Evolutionary conservation across 2,888 invertebrate species (phyloP), one percentile per base, ranked within the genome.

Genomic region (Pristionchus maxplancki): DNA sequence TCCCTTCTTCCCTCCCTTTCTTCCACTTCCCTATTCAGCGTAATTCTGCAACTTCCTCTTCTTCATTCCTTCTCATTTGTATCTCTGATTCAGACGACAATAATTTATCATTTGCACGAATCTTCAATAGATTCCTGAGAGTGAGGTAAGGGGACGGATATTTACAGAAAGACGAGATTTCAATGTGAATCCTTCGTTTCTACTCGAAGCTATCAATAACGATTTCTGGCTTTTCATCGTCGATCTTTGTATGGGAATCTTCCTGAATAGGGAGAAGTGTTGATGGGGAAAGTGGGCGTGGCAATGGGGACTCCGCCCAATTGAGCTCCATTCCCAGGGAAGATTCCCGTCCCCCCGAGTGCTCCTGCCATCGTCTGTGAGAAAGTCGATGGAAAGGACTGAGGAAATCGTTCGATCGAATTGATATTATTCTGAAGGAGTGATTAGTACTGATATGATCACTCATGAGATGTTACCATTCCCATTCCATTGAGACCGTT

Each of bases 301-400:
- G 71, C 86, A 34, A 87, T 87, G 15, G 86, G 86, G 50, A 87
- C 71, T 71, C 86, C 86, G 4, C 86, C 71, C 67, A 87, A 24
- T 71, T 87, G 86, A 8, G 86, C 64, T 15, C 85, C 85, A 34
- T 53, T 64, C 24, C 85, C 85, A 28, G 85, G 85, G 44, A 64
- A 85, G 6, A 85, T 85, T n/a, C 85, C 85, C 11, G 85, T 85
- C 9, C 87, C 87, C 24, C 87, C 87, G 8, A 85, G 85, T 8
- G 85, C 85, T 6, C 85, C 85, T 34, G 85, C 62, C 64, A 85
- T 64, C 44, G 85, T 85, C 85, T 85, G 85, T n/a, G 85, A 40
- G 40, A 87, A 87, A 0, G 87, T 50, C 20, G 87, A 71, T 24
- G 87, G 87, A 74, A 87, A 88, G 20, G 78, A 31, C 31, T 88